Evolutionary conservation across 2,113 vertebrate species (phyloP).

Genomic region (Myiagra hebetior): DNA sequence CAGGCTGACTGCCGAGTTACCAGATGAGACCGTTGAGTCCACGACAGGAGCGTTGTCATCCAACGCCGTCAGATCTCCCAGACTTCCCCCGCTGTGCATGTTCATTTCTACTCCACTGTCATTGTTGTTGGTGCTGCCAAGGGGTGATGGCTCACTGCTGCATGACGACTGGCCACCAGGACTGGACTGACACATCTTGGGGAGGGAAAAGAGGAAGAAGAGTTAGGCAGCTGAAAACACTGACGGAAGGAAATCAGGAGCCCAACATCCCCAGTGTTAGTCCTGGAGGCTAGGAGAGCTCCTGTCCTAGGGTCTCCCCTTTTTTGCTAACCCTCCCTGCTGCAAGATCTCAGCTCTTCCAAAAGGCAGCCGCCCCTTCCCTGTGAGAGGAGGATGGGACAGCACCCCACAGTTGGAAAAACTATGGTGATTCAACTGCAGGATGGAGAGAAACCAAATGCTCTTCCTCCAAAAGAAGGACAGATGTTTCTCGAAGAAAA

Average conservation of each 20-base stretch:
- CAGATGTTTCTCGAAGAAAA: conserved; percentile 7
- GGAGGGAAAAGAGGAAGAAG: background rate
- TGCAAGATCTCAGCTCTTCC: background rate
- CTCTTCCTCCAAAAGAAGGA: background rate
- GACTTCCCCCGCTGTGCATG: conserved; percentile 91
- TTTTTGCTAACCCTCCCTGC: background rate
- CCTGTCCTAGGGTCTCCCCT: background rate
- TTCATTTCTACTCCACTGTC: conserved; percentile 98
- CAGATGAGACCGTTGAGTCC: conserved; percentile 84
- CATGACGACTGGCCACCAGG: conserved; percentile 97
- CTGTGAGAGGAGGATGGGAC: background rate
- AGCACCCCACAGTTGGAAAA: background rate
- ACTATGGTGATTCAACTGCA: background rate
- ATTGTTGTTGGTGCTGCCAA: conserved; percentile 94
- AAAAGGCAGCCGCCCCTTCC: background rate
- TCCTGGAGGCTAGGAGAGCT: background rate
- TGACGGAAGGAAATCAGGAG: background rate
- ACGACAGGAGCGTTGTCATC: conserved; percentile 85
- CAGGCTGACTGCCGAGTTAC: conserved; percentile 83
- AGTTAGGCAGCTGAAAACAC: background rate
- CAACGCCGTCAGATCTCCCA: conserved; percentile 89
- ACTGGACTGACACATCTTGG: conserved; percentile 96
- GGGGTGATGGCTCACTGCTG: conserved; percentile 95
- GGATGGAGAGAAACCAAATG: background rate
- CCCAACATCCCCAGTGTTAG: background rate